Percentiles rank a stretch among this genome's conserved stretches.
phyloP scores from a whole-genome alignment of 2,888 invertebrate genomes.

The Aspidapion aeneum region DNA sequence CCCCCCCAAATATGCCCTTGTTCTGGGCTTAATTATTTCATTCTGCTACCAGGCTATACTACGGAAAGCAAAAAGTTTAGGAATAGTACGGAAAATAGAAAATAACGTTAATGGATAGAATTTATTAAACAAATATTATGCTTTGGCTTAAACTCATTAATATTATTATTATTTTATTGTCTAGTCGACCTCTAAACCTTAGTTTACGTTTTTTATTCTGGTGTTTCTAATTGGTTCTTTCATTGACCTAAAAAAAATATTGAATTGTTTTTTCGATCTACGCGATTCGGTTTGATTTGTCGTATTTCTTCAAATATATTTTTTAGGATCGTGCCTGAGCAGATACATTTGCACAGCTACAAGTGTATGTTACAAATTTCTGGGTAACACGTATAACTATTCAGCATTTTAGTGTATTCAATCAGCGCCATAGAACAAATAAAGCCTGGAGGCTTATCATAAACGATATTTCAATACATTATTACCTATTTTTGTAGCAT shows the following conservation, averaged over 20 bases:
- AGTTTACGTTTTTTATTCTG: no score
- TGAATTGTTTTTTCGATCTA: no score
- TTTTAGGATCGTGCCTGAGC: conserved; percentile 3
- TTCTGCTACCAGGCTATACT: conserved; percentile 5
- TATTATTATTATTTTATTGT: no score
- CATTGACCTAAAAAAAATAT: no score
- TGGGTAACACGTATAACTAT: conserved; percentile 5
- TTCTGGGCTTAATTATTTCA: no score
- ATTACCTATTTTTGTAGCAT: no score
- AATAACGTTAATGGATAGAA: conserved; percentile 8
- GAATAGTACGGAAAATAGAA: conserved; percentile 1
- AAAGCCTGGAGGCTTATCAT: conserved; percentile 11
- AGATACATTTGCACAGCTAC: conserved; percentile 7
- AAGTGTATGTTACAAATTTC: conserved; percentile 8
- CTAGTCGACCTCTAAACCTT: no score
- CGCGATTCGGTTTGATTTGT: no score
- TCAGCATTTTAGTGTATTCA: conserved; percentile 12
- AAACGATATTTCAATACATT: not conserved
- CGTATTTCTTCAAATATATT: no score
- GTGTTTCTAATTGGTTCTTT: no score
- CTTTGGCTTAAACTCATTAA: no score
- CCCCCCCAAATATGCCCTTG: no score
- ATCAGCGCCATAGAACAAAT: conserved; percentile 12
- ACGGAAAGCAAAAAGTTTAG: conserved; percentile 5
- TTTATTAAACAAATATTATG: conserved; percentile 10